Evolutionary conservation across 2,113 vertebrate genomes (phyloP).

Genomic region (Apteryx mantelli): DNA sequence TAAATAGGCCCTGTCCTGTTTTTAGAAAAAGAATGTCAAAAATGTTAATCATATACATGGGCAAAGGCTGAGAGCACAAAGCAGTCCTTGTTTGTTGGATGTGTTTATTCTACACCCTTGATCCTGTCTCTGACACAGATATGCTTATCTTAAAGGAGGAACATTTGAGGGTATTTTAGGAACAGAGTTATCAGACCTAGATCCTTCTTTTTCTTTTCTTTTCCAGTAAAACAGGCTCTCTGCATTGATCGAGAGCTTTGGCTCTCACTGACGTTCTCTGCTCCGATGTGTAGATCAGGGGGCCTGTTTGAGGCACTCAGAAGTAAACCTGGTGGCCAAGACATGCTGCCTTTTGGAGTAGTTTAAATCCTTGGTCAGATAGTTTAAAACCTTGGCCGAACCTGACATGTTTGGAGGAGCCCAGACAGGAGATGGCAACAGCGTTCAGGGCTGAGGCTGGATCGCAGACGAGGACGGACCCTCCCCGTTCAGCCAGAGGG

Average conservation of each 20-base stretch:
- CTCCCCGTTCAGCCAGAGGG: accelerated
- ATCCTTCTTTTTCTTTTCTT: background rate
- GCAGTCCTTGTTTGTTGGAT: background rate
- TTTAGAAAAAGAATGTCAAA: background rate
- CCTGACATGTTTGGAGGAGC: accelerated
- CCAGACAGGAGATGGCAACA: background rate
- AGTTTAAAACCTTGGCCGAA: background rate
- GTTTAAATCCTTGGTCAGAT: background rate
- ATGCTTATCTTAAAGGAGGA: background rate
- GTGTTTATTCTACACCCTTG: background rate
- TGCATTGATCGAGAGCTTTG: background rate
- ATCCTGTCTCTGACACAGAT: background rate
- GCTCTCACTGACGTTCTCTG: accelerated
- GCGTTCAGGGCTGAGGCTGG: background rate
- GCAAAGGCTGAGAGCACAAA: background rate
- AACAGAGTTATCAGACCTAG: background rate
- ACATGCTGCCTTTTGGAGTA: too few species aligned
- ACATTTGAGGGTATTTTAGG: background rate
- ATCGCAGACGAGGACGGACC: background rate
- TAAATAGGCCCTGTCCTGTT: background rate
- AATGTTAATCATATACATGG: background rate
- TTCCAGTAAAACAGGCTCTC: accelerated
- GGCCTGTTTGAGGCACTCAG: background rate
- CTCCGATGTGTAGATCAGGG: background rate
- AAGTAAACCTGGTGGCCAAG: accelerated